Evolutionary conservation across 2,888 invertebrate species (phyloP).

Genomic region (Sesia bembeciformis): DNA sequence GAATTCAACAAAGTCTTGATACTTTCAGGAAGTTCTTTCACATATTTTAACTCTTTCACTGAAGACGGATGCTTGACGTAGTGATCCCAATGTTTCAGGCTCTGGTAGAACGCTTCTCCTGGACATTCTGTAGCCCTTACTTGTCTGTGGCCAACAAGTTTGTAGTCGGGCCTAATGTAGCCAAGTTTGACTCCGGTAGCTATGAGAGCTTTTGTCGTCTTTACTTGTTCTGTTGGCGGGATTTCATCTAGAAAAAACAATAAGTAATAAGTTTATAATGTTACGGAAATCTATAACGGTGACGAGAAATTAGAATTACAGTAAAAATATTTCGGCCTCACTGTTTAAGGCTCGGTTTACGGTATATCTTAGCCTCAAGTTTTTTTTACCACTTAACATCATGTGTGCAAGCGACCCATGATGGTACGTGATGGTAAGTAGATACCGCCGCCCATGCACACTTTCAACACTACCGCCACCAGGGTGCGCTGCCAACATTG

Average conservation of each 20-base stretch:
- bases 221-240: constrained; percentile 75
- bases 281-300: not conserved
- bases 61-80: constrained; percentile 41
- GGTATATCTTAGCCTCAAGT: too few relatives aligned
- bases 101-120: constrained; percentile 73
- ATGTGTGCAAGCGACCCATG: too few relatives aligned
- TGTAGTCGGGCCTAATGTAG: constrained; percentile 72
- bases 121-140: constrained; percentile 76
- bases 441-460: too few relatives aligned
- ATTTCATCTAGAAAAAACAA: constrained; percentile 52
- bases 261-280: not conserved
- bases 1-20: constrained; percentile 12
- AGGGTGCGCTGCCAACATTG: too few relatives aligned
- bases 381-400: too few relatives aligned
- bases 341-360: too few relatives aligned
- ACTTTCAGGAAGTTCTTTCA: constrained; percentile 22
- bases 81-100: constrained; percentile 76
- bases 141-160: constrained; percentile 74
- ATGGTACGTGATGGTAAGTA: too few relatives aligned
- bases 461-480: too few relatives aligned
- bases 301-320: too few relatives aligned
- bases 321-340: too few relatives aligned
- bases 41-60: constrained; percentile 20
- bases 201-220: constrained; percentile 74
- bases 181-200: constrained; percentile 76